phyloP scores from a whole-genome alignment of 2,797 vertebrate species.

The Hippocampus kuda region DNA sequence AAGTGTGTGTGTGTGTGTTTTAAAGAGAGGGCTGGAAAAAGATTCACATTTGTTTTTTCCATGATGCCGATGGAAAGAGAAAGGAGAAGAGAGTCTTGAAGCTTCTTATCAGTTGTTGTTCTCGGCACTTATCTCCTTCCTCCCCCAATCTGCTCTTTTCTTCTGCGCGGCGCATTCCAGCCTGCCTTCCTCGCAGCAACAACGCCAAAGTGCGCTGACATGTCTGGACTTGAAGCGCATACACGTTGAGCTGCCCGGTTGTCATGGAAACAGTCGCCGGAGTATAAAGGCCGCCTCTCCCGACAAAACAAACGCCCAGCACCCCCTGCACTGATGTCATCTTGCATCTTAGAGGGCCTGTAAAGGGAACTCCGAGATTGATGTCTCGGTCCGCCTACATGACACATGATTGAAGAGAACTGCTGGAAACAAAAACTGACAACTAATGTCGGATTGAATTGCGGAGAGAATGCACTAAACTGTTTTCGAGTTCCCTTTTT shows the following conservation, averaged over 20 bases:
- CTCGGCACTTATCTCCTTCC: conserved; percentile 10
- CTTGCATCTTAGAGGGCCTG: too few relatives aligned
- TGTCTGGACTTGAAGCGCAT: conserved; percentile 29
- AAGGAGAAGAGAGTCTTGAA: not conserved
- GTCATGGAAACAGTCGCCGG: conserved; percentile 5
- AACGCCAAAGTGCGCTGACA: conserved; percentile 13
- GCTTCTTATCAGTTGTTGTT: conserved; percentile 4
- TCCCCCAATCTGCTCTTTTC: conserved; percentile 2
- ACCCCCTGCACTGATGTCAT: too few relatives aligned
- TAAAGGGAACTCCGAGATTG: too few relatives aligned
- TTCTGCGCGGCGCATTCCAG: not conserved
- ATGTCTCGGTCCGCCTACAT: too few relatives aligned
- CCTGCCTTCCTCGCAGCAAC: not conserved
- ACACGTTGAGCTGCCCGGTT: conserved; percentile 25
- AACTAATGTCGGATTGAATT: too few relatives aligned
- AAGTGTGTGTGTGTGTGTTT: not conserved
- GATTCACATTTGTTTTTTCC: not conserved
- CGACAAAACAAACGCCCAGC: too few relatives aligned
- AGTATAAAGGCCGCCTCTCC: not conserved
- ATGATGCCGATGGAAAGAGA: not conserved
- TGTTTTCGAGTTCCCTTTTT: too few relatives aligned
- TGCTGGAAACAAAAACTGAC: not conserved
- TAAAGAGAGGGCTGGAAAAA: not conserved
- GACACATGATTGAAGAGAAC: too few relatives aligned
- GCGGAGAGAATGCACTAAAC: too few relatives aligned